Evolutionary conservation across 2,888 invertebrate genomes (phyloP), one percentile per base, ranked within the genome.

Genomic region (Diadegma fenestrale): DNA sequence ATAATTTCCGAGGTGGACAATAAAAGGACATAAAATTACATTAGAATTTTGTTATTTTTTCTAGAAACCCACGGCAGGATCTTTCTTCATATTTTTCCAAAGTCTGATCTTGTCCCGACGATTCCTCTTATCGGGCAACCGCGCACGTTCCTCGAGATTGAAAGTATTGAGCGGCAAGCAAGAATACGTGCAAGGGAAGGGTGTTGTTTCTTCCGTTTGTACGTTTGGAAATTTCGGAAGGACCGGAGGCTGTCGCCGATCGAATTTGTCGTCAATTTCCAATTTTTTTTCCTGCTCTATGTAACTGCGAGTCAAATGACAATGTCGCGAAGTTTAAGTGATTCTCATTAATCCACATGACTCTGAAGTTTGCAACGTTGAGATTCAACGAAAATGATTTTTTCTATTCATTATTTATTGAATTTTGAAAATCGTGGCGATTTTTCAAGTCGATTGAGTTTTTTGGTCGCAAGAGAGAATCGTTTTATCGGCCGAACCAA

Each of bases 31-130:
- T 66, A 8, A 58, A 41, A 14, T 14, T 22, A 22, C 43, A 63
- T 8, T 22, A 5, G 6, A 30, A 5, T 2, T 22, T 8, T 61
- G 6, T 69, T 69, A 43, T 54, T 54, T 33, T 17, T 4, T 75
- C 37, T 12, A 43, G 30, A 26, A 43, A 89, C 89, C 79, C 68
- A 91, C 91, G 48, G 88, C 71, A 8, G 88, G 78, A 80, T 88
- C 87, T 2, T 83, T 69, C 10, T 87, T 87, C 90, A 92, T 89
- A 45, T 89, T 91, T 37, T 73, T 87, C 92, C 91, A 92, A n/a
- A 92, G 88, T 77, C 90, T 87, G 17, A 89, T 87, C 87, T 89
- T 89, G 51, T 89, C 87, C n/a, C 76, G 68, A 8, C 68, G 87
- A 79, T 89, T 89, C n/a, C 86, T 30, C 61, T 87, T 88, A 64